Evolutionary conservation across 2,888 invertebrate species (phyloP).

Genomic region (Mactromeris polynyma): DNA sequence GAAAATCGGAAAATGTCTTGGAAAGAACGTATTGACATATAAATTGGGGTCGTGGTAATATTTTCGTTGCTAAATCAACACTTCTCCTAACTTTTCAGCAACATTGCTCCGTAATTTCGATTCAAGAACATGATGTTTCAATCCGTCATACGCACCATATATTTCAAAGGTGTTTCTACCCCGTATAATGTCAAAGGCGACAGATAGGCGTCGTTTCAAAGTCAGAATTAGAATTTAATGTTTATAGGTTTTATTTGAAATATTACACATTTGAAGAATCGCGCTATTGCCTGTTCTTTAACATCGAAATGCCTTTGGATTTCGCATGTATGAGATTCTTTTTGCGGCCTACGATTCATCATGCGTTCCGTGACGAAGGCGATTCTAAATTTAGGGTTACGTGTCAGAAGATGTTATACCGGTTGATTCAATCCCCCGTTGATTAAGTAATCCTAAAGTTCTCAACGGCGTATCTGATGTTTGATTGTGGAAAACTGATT

Average conservation of each 20-base stretch:
- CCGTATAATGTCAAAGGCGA: neutral
- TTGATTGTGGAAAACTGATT: neutral
- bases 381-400: neutral
- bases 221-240: neutral
- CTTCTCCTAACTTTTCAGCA: neutral
- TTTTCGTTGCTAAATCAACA: neutral
- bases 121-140: no score
- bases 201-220: neutral
- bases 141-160: no score
- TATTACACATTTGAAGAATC: neutral
- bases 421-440: neutral
- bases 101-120: no score
- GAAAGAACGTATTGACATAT: neutral
- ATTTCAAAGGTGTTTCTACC: no score
- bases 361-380: neutral
- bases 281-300: neutral
- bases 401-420: neutral
- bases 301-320: neutral
- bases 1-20: neutral
- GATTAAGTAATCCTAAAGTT: neutral
- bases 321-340: neutral
- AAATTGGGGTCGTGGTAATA: neutral
- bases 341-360: neutral
- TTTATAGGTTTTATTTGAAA: neutral
- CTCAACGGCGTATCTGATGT: neutral